Percentiles rank a stretch among this genome's conserved stretches.
Evolutionary conservation across 2,113 vertebrate genomes (phyloP).

Genomic region (Callochromis pleurospilus): DNA sequence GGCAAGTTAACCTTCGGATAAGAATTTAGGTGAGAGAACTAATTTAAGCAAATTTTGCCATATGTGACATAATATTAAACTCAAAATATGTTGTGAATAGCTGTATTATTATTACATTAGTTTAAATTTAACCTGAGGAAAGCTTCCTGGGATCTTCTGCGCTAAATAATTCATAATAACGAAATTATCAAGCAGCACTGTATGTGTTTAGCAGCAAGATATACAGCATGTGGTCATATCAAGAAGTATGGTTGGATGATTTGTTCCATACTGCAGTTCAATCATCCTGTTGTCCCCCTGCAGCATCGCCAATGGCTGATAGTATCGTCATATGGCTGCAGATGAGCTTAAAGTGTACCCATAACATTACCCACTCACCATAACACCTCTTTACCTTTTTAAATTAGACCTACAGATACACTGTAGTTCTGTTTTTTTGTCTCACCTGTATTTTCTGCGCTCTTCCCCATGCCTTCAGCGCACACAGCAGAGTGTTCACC

Average conservation of each 20-base stretch:
- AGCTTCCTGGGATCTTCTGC: background rate
- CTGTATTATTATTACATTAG: background rate
- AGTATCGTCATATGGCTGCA: background rate
- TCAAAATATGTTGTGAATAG: background rate
- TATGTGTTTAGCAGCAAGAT: background rate
- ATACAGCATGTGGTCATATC: background rate
- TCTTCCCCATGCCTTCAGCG: background rate
- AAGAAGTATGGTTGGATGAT: background rate
- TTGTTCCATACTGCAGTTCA: background rate
- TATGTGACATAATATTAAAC: background rate
- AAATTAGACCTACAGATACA: background rate
- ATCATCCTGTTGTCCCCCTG: background rate
- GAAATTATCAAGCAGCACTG: background rate
- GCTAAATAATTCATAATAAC: background rate
- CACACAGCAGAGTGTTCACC: background rate
- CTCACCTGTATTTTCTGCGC: accelerated
- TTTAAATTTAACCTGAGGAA: background rate
- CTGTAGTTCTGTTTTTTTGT: background rate
- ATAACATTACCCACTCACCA: background rate
- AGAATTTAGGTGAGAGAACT: background rate
- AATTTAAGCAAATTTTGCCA: background rate
- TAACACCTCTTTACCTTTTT: background rate
- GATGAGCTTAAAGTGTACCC: background rate
- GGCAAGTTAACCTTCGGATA: background rate
- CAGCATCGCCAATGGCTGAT: background rate